Conservation (phyloP, 2,797 vertebrate species). For the Gymnopithys bicolor region DNA sequence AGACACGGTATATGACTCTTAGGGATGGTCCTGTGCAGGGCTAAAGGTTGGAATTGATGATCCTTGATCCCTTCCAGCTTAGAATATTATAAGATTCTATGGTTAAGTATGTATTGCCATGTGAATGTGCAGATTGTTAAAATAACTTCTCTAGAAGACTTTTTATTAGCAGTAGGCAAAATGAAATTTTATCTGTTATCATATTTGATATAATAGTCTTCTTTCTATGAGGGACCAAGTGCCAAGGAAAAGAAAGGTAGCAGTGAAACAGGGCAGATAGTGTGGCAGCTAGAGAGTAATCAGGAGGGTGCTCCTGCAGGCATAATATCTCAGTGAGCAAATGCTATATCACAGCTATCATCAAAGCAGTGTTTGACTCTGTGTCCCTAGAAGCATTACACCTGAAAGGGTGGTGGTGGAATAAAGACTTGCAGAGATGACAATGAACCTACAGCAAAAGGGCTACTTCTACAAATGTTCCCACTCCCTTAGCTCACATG, state of each 20-base stretch:
- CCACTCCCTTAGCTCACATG: neutral
- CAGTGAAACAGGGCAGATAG: neutral
- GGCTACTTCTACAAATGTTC: neutral
- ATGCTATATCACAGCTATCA: neutral
- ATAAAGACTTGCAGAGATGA: neutral
- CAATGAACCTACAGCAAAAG: fast-evolving
- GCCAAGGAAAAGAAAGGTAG: neutral
- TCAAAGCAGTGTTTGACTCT: neutral
- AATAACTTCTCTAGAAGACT: neutral
- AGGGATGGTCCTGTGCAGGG: neutral
- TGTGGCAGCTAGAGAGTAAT: neutral
- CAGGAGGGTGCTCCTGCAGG: neutral
- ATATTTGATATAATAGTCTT: neutral
- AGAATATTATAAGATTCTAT: neutral
- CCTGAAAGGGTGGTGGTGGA: neutral
- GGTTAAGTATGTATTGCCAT: neutral
- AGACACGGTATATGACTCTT: neutral
- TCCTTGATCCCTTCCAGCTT: neutral
- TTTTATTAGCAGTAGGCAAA: neutral
- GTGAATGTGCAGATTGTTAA: neutral
- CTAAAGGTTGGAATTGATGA: neutral
- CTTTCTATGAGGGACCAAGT: neutral
- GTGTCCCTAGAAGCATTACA: neutral
- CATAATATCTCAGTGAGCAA: neutral
- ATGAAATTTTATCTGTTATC: neutral